A percentile compares a stretch with the other conserved stretches of the same genome.
Conservation (phyloP, 2,888 invertebrate genomes). For the Callosobruchus maculatus region DNA sequence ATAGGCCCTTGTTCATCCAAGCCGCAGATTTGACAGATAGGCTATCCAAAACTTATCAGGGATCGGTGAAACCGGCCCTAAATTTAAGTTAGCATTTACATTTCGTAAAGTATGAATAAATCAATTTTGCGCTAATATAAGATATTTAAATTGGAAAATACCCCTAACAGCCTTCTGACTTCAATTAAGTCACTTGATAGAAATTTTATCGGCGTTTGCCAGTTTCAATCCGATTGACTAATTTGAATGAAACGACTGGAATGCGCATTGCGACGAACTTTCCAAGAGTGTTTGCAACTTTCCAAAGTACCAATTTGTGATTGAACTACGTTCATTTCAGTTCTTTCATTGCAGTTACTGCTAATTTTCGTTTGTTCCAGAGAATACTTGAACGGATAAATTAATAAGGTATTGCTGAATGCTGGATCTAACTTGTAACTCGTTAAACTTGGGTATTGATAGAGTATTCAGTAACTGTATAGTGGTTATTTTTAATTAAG, state of each 20-base stretch:
- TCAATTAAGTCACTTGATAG: slow-evolving; percentile 25
- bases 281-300: slow-evolving; percentile 10
- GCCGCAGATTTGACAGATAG: too few relatives aligned
- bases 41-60: too few relatives aligned
- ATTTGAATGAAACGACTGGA: slow-evolving; percentile 22
- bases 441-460: too few relatives aligned
- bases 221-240: slow-evolving; percentile 17
- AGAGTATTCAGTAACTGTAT: too few relatives aligned
- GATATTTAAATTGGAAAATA: background rate
- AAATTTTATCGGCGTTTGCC: slow-evolving; percentile 17
- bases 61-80: too few relatives aligned
- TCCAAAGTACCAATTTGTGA: background rate
- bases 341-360: background rate
- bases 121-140: background rate
- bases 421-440: too few relatives aligned
- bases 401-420: background rate
- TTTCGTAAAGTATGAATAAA: too few relatives aligned
- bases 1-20: too few relatives aligned
- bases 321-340: slow-evolving; percentile 4
- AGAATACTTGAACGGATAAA: background rate
- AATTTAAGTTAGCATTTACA: too few relatives aligned
- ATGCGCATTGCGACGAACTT: slow-evolving; percentile 19
- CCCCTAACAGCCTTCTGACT: background rate
- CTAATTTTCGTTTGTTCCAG: background rate
- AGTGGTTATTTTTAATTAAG: too few relatives aligned